Conservation (phyloP, 2,797 vertebrate species). For the Pygocentrus nattereri region DNA sequence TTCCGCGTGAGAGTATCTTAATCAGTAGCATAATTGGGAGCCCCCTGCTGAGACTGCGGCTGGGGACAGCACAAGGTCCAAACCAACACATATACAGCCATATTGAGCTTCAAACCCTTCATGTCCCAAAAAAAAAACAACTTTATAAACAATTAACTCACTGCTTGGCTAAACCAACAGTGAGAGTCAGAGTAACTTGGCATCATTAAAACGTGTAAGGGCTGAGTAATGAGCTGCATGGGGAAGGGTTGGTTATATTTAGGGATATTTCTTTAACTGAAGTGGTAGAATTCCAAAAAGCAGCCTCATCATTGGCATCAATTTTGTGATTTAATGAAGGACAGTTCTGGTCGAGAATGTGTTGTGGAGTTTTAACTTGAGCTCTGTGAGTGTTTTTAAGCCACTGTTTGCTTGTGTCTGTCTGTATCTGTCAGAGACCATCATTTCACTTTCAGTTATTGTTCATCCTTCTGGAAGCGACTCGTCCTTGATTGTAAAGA, state of each 20-base stretch:
- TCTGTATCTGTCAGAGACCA: background rate
- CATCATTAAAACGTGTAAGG: conserved; percentile 59
- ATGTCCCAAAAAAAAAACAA: conserved; percentile 35
- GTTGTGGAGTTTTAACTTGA: background rate
- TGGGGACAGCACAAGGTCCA: conserved; percentile 60
- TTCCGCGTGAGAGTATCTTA: conserved; percentile 80
- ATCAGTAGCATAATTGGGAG: conserved; percentile 86
- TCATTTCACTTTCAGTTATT: background rate
- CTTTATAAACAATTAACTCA: conserved; percentile 56
- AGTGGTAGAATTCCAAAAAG: background rate
- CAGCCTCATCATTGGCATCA: background rate
- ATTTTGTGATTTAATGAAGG: conserved; percentile 9
- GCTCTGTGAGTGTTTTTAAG: background rate
- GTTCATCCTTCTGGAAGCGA: background rate
- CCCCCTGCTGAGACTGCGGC: conserved; percentile 79
- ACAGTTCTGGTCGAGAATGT: conserved; percentile 6
- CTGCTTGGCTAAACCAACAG: conserved; percentile 51
- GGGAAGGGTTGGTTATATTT: conserved; percentile 21
- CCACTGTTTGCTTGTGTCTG: background rate
- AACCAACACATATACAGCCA: conserved; percentile 56
- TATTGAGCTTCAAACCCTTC: conserved; percentile 54
- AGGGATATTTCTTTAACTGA: conserved; percentile 8
- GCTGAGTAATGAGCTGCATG: conserved; percentile 28
- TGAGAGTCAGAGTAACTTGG: conserved; percentile 49
- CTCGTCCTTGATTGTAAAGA: background rate